A percentile compares a stretch with the other conserved stretches of the same genome.
phyloP scores from a whole-genome alignment of 2,888 invertebrate species.

The Himalopsyche tibetana region DNA sequence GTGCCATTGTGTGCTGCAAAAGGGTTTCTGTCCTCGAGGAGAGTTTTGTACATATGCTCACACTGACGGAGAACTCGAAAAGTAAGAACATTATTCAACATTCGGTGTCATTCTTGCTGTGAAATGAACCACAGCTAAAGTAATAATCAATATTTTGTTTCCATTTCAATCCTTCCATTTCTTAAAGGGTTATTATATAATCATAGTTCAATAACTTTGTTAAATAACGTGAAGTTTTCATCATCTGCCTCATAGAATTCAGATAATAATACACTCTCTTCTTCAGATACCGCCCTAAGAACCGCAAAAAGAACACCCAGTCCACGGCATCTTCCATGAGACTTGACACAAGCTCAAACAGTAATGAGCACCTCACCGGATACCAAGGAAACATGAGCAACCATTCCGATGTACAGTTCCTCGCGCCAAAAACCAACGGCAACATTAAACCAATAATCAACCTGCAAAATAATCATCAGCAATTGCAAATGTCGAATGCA shows the following conservation, averaged over 20 bases:
- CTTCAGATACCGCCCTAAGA: conserved; percentile 80
- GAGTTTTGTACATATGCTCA: conserved; percentile 94
- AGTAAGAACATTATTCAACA: conserved; percentile 72
- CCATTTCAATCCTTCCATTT: no score
- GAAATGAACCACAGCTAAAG: no score
- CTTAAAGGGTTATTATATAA: no score
- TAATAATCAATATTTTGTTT: not conserved
- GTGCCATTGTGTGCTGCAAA: conserved; percentile 89
- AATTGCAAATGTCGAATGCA: conserved; percentile 1
- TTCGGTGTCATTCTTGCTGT: no score
- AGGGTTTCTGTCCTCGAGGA: conserved; percentile 91
- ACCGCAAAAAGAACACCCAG: conserved; percentile 75
- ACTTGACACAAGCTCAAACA: conserved; percentile 32
- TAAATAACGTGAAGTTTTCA: no score
- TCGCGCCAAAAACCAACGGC: conserved; percentile 69
- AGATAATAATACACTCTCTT: not conserved
- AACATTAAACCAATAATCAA: conserved; percentile 67
- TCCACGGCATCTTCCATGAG: conserved; percentile 41
- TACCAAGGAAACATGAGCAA: conserved; percentile 59
- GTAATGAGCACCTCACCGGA: conserved; percentile 10
- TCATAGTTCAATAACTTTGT: no score
- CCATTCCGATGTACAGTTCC: conserved; percentile 68
- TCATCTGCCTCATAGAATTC: no score
- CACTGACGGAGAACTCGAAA: conserved; percentile 92
- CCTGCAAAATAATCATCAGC: conserved; percentile 62